phyloP scores from a whole-genome alignment of 2,797 vertebrate genomes.

The Sebastes hubbsi region DNA sequence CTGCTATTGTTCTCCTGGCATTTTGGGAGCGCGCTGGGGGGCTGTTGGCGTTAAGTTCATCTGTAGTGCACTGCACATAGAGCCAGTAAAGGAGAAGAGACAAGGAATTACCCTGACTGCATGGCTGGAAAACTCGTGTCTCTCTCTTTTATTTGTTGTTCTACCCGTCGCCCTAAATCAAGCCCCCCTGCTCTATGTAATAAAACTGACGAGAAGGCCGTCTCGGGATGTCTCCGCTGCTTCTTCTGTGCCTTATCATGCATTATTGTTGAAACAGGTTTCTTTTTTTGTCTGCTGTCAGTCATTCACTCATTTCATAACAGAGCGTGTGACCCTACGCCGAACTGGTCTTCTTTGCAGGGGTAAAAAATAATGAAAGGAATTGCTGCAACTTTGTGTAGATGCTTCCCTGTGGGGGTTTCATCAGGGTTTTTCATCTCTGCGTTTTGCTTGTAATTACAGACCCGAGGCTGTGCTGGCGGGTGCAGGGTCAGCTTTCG shows the following conservation, averaged over 20 bases:
- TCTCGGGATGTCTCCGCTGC: conserved; percentile 1
- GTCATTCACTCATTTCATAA: background rate
- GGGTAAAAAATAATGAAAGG: conserved; percentile 19
- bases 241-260: background rate
- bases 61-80: conserved; percentile 20
- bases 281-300: background rate
- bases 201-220: conserved; percentile 26
- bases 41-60: conserved; percentile 48
- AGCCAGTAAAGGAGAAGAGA: conserved; percentile 34
- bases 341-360: background rate
- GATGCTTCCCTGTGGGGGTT: conserved; percentile 23
- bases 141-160: conserved; percentile 41
- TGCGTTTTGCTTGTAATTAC: conserved; percentile 62
- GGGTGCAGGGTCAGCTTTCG: conserved; percentile 32
- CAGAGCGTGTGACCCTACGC: background rate
- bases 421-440: conserved; percentile 54
- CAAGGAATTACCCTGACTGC: conserved; percentile 25
- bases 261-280: background rate
- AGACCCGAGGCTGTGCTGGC: conserved; percentile 19
- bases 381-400: conserved; percentile 21
- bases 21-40: conserved; percentile 33
- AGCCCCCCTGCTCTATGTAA: background rate
- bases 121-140: conserved; percentile 15
- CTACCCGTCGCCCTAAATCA: conserved; percentile 39
- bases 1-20: conserved; percentile 51